Evolutionary conservation across 2,888 invertebrate species (phyloP), one percentile per base, ranked within the genome.

Genomic region (Machimus rusticus): DNA sequence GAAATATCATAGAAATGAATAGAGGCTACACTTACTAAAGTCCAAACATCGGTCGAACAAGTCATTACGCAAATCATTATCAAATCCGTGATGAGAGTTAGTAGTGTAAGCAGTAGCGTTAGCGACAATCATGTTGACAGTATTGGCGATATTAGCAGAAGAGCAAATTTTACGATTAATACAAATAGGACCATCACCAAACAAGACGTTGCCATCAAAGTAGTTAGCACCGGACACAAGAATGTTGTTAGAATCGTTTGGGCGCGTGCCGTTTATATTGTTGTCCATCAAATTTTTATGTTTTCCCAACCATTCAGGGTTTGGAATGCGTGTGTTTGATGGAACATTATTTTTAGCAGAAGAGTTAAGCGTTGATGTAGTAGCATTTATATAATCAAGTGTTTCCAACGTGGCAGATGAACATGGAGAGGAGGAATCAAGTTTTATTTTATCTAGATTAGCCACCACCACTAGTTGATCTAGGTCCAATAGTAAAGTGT

Each of bases 401-500:
- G 34, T 82, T 81, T 88, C 85, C 87, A 89, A 89, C 87, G 89
- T 87, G 88, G 89, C 88, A 88, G 89, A 86, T 88, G 89, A 88
- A 90, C 90, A 91, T 90, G 90, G 89, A 91, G 90, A 90, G 88
- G 91, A 92, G 92, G 92, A 92, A 92, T 92, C 92, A 92, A 92
- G 91, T 92, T 92, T 92, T 92, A 92, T 91, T 92, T 92, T 92
- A 92, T 92, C 92, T 91, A 92, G 91, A 91, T 92, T 92, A 92
- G 92, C 92, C 92, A 92, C 91, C 92, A 92, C 91, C 92, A 93
- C 93, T 92, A 94, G 92, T 92, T 94, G 93, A 91, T 94, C 94
- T 92, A 94, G 92, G 90, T 94, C 94, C 93, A 94, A 92, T 91
- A 94, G 92, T 92, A 93, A 93, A 90, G 93, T 93, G 93, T 91